phyloP scores from a whole-genome alignment of 2,797 vertebrate species.

The Liparis tanakae region DNA sequence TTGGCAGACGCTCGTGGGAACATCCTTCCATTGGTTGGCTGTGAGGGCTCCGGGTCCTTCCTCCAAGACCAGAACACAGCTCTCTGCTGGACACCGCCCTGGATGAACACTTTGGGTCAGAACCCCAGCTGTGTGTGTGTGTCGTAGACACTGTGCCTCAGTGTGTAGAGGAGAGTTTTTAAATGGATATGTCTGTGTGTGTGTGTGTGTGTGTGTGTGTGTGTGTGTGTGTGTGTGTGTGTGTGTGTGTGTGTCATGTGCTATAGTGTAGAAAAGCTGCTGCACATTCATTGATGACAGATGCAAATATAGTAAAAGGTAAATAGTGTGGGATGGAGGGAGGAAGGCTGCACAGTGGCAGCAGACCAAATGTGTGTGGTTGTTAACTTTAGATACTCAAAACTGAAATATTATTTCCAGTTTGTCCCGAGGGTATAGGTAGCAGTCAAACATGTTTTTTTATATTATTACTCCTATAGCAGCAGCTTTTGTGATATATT shows the following conservation, averaged over 20 bases:
- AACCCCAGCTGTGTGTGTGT: neutral
- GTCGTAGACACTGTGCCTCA: neutral
- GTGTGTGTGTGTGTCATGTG: neutral
- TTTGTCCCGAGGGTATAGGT: conserved; percentile 6
- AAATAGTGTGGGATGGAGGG: neutral
- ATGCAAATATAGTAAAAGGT: neutral
- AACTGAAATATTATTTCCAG: neutral
- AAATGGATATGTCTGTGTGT: neutral
- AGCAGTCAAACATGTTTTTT: neutral
- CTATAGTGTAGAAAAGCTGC: neutral
- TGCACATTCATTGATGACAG: neutral
- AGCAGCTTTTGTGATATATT: neutral
- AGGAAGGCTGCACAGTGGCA: neutral
- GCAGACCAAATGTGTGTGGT: neutral
- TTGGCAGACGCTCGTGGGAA: conserved; percentile 83
- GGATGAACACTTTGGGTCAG: conserved; percentile 50
- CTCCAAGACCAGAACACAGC: conserved; percentile 88
- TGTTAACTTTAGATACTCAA: neutral
- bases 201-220: neutral
- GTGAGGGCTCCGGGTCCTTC: conserved; percentile 77
- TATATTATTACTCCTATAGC: neutral
- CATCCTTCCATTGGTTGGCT: conserved; percentile 85
- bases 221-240: too few species aligned
- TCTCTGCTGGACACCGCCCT: conserved; percentile 84
- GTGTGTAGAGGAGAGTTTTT: neutral